Evolutionary conservation across 2,797 vertebrate species (phyloP).

Genomic region (Gephyroberyx darwinii): DNA sequence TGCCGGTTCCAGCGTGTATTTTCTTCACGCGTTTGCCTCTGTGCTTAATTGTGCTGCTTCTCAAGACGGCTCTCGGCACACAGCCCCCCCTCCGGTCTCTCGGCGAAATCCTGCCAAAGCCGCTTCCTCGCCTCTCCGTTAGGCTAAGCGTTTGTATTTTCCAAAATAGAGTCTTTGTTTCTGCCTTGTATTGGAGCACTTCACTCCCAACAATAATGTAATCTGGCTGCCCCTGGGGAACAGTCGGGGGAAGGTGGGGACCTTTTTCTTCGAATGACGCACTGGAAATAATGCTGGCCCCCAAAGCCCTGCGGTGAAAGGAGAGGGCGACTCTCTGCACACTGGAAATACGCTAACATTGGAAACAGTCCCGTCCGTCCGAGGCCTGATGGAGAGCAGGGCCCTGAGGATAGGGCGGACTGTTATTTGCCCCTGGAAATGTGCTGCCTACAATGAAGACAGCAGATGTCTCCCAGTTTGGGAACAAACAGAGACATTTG

Average conservation of each 20-base stretch:
- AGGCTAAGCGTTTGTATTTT: slow-evolving; percentile 27
- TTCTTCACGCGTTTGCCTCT: not conserved
- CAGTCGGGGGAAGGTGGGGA: slow-evolving; percentile 25
- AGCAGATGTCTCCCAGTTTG: slow-evolving; percentile 46
- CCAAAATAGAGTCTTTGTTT: slow-evolving; percentile 42
- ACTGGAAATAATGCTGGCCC: slow-evolving; percentile 61
- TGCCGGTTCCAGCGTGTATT: not conserved
- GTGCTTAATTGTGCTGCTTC: slow-evolving; percentile 1
- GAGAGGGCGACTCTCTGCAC: slow-evolving; percentile 49
- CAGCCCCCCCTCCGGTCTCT: no score
- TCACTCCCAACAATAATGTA: slow-evolving; percentile 37
- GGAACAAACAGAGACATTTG: slow-evolving; percentile 26
- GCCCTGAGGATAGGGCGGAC: slow-evolving; percentile 40
- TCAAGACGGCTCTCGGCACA: not conserved
- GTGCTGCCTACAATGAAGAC: slow-evolving; percentile 32
- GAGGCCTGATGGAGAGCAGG: slow-evolving; percentile 6
- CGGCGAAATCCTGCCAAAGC: slow-evolving; percentile 4
- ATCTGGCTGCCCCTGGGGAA: slow-evolving; percentile 28
- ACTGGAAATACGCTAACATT: slow-evolving; percentile 8
- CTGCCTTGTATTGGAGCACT: slow-evolving; percentile 35
- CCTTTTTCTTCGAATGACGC: slow-evolving; percentile 49
- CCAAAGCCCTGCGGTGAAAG: slow-evolving; percentile 45
- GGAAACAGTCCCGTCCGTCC: slow-evolving; percentile 39
- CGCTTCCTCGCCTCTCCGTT: slow-evolving; percentile 25
- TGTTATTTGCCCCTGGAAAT: slow-evolving; percentile 46